Conservation (phyloP, 2,113 vertebrate genomes). For the Strix aluco region DNA sequence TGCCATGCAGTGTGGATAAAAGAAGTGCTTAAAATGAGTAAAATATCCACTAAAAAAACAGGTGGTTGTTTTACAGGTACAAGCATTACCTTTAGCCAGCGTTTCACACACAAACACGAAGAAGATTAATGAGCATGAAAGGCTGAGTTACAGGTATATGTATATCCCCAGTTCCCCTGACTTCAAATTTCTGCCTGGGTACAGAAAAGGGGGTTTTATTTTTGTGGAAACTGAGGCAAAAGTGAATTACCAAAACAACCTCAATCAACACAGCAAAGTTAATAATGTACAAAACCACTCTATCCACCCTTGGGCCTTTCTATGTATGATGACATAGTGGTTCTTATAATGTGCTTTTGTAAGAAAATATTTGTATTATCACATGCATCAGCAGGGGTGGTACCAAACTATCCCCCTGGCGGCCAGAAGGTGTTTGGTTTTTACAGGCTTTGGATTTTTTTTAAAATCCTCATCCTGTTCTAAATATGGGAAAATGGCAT, state of each 20-base stretch:
- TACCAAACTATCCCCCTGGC: not conserved
- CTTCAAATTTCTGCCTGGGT: not conserved
- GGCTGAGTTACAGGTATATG: too few species aligned
- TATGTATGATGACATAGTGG: too few species aligned
- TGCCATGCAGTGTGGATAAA: constrained; percentile 63
- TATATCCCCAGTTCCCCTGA: not conserved
- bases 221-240: not conserved
- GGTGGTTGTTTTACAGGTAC: not conserved
- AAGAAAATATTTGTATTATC: not conserved
- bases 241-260: not conserved
- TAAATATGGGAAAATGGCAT: not conserved
- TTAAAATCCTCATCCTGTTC: not conserved
- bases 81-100: not conserved
- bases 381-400: not conserved
- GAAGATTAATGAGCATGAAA: not conserved
- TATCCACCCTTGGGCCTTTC: not conserved
- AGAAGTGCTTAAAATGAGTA: not conserved
- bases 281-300: not conserved
- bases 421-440: not conserved
- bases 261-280: not conserved
- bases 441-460: not conserved
- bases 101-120: not conserved
- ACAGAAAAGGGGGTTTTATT: not conserved
- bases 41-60: not conserved
- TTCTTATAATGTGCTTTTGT: not conserved